Evolutionary conservation across 1,140 invertebrate species (phyloP).

Genomic region (Euwallacea fornicatus): DNA sequence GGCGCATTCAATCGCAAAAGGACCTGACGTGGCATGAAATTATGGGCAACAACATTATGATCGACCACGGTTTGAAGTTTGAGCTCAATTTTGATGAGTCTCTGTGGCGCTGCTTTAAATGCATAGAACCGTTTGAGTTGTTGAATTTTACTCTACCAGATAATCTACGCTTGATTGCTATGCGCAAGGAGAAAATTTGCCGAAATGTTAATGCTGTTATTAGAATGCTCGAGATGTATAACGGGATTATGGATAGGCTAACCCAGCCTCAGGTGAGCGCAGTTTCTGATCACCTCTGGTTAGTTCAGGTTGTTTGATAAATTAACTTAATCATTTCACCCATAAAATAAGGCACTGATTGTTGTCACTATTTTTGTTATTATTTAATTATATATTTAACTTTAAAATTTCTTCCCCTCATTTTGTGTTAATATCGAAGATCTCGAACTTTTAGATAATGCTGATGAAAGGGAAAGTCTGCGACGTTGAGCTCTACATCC

Average conservation of each 20-base stretch:
- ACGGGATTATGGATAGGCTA: constrained; percentile 60
- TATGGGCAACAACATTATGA: constrained; percentile 63
- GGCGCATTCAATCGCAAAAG: constrained; percentile 53
- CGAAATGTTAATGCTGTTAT: constrained; percentile 63
- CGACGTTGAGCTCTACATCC: constrained; percentile 74
- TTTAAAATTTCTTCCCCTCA: no score
- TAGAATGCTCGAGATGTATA: constrained; percentile 65
- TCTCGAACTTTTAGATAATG: constrained; percentile 55
- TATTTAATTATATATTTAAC: no score
- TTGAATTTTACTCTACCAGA: constrained; percentile 71
- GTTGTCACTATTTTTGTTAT: no score
- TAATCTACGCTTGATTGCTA: constrained; percentile 66
- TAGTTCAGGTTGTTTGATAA: no score
- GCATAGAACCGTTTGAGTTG: constrained; percentile 74
- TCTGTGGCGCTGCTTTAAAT: constrained; percentile 72
- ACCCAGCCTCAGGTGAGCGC: constrained; percentile 63
- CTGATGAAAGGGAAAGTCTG: constrained; percentile 69
- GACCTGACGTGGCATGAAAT: constrained; percentile 67
- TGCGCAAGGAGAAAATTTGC: constrained; percentile 69
- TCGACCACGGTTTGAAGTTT: constrained; percentile 66
- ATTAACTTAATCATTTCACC: no score
- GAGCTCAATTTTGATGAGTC: constrained; percentile 66
- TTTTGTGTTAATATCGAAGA: not conserved
- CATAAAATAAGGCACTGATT: no score
- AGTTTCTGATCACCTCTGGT: constrained; percentile 6